Evolutionary conservation across 2,888 invertebrate genomes (phyloP), one percentile per base, ranked within the genome.

Genomic region (Taphrorychus bicolor): DNA sequence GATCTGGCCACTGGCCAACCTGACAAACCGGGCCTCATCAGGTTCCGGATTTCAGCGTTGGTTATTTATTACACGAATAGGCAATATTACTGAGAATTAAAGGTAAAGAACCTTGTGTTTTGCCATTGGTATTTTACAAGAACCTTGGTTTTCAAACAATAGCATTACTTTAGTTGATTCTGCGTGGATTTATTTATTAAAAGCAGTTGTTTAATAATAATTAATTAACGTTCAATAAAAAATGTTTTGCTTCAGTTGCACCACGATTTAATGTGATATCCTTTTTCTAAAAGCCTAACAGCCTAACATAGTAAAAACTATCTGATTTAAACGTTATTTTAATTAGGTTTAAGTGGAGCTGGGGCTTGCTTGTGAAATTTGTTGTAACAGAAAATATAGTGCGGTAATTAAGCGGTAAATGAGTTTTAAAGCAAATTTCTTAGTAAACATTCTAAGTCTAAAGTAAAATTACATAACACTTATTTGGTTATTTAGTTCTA

Each of bases 31-130:
- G 45, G 14, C 32, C 32, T 32, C 32, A 32, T 32, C 32, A 51
- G 21, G 51, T 51, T 51, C 51, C 51, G 51, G 51, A 51, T 51
- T 51, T 51, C 7, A 19, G 21, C 5, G 19, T n/a, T 51, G 21
- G 7, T 1, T 21, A 18, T 51, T 45, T 51, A 19, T 19, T 51
- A 17, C 19, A 51, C 51, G n/a, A 45, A 45, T 18, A 11, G 51
- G 32, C 7, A 32, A 32, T 21, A 19, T 21, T 18, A 18, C 51
- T 19, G 18, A 21, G 51, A 51, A 51, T 17, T 51, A 51, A 19
- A 21, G 18, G n/a, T 7, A 21, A 17, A 51, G 21, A 51, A 51
- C 51, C 51, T 51, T 51, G 51, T 18, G n/a, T 3, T 19, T 51
- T 32, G 18, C n/a, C 51, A 51, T 17, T 51, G 51, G 18, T 45